phyloP scores from a whole-genome alignment of 2,113 vertebrate species.

The Catagonus wagneri region DNA sequence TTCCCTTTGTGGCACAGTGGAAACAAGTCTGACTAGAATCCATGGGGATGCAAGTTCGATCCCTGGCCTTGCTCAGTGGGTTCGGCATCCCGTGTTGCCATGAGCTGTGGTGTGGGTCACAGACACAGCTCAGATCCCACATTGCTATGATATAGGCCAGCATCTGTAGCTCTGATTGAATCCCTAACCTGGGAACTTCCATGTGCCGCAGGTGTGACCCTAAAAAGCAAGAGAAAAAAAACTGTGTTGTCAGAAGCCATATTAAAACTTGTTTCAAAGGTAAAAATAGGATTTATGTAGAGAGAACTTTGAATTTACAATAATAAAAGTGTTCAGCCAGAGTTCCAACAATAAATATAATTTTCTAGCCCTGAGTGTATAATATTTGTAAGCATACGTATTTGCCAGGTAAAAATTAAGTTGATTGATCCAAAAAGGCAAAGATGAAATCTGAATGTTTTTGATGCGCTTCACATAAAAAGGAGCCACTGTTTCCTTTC shows the following conservation, averaged over 20 bases:
- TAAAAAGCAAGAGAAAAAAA: no score
- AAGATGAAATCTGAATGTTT: conserved; percentile 4
- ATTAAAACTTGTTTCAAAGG: conserved; percentile 1
- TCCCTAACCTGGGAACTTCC: no score
- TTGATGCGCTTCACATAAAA: background rate
- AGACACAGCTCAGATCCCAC: no score
- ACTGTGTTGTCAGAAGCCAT: background rate
- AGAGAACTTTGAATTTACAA: background rate
- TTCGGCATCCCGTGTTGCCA: no score
- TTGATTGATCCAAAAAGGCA: background rate
- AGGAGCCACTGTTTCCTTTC: background rate
- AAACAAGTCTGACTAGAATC: no score
- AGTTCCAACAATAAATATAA: background rate
- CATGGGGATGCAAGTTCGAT: no score
- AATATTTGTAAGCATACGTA: background rate
- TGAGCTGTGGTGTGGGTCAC: no score
- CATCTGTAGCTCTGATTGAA: no score
- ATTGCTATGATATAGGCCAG: no score
- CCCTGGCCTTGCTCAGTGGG: no score
- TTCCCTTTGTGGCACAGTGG: no score
- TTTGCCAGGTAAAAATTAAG: background rate
- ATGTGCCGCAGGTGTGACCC: no score
- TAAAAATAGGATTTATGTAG: background rate
- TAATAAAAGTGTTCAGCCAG: background rate
- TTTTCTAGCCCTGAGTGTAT: background rate